Evolutionary conservation across 2,888 invertebrate genomes (phyloP), one percentile per base, ranked within the genome.

Genomic region (Zygaena filipendulae): DNA sequence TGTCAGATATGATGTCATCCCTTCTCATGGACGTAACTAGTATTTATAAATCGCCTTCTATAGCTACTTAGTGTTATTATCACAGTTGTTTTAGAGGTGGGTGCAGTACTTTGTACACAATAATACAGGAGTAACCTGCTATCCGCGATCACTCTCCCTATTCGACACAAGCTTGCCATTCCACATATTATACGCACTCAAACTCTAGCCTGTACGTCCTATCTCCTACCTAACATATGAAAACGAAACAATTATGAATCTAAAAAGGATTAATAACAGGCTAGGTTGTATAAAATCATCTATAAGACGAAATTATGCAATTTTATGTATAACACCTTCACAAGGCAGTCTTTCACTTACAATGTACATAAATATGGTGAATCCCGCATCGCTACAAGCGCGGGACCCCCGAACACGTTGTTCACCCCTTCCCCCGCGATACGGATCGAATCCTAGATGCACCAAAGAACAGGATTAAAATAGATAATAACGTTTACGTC

Each of bases 1-100:
- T 79, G 80, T 79, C 77, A 81, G 81, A 81, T 81, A 81, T 81
- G 81, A 68, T 81, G 81, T 74, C 81, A 79, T 80, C 77, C 80
- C 77, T 80, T 80, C 79, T 67, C 70, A 57, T 71, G 81, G 80
- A 80, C 80, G 74, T 72, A 71, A 72, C 74, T 77, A 77, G 72
- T 70, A 71, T 74, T n/a, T n/a, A 75, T 72, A 74, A 75, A 74
- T 75, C 70, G 72, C 79, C 79, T 75, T 77, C 79, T 80, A 80
- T 59, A n/a, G 75, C 81, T 81, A 81, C 80, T 80, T 81, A 81
- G 80, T 79, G 77, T 79, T 80, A 80, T 77, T 80, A 81, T 81
- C 81, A 81, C 81, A 81, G 81, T 79, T 80, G 75, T 74, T 80
- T 77, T 68, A 77, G 81, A 81, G 81, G 81, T 80, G 81, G 81